These are phyloP conservation scores for Nesidiocoris tenuis DNA, from an alignment of 2,888 invertebrate species.

Conservation along the genomic window DNA sequence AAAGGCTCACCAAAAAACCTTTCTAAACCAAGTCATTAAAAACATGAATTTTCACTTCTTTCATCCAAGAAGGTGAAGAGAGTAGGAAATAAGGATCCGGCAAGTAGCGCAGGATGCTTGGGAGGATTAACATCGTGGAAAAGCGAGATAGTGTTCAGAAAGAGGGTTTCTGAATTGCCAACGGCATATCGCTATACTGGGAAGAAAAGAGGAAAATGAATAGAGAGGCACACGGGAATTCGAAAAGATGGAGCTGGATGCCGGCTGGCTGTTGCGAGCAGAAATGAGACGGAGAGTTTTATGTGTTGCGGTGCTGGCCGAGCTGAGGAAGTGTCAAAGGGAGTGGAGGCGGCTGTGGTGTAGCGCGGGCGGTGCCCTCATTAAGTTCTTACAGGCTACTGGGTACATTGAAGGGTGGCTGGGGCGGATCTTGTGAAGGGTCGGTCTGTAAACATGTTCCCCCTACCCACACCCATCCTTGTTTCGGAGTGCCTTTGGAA, in stretches of 20 bases:
- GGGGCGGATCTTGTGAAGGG: slow-evolving; percentile 3
- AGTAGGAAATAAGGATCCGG: not conserved
- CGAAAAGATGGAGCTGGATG: not conserved
- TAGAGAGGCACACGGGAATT: not conserved
- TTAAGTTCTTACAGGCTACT: slow-evolving; percentile 19
- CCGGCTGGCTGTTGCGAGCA: not conserved
- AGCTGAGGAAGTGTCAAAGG: not conserved
- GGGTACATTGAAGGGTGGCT: not conserved
- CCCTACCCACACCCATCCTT: not conserved
- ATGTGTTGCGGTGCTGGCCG: not conserved
- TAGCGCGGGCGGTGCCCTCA: not conserved
- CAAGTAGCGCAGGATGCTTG: not conserved
- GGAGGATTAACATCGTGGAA: not conserved
- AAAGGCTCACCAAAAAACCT: slow-evolving; percentile 5
- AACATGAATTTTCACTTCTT: slow-evolving; percentile 31
- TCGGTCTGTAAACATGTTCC: slow-evolving; percentile 2
- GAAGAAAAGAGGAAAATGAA: not conserved
- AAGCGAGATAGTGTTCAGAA: not conserved
- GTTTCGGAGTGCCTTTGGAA: not conserved
- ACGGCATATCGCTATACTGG: slow-evolving; percentile 5
- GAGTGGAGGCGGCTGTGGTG: not conserved
- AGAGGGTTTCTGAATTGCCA: slow-evolving; percentile 16
- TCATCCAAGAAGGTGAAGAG: slow-evolving; percentile 1
- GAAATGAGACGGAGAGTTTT: not conserved
- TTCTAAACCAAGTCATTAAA: slow-evolving; percentile 21